These are phyloP conservation scores for Microtus richardsoni DNA, from an alignment of 2,113 vertebrate genomes.

Conservation along the genomic window DNA sequence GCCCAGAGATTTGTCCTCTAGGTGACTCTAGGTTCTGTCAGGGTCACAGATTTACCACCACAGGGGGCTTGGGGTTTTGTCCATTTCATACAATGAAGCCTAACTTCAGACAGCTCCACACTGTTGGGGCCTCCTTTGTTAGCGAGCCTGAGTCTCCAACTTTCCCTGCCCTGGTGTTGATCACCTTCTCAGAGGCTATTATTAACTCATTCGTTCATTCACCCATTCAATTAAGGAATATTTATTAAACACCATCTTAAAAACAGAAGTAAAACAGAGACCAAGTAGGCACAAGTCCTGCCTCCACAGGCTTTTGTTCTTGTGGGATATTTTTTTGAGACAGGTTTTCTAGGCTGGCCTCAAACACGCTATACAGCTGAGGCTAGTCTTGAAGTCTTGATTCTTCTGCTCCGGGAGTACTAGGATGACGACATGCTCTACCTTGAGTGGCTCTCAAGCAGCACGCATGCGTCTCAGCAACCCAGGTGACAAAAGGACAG, in stretches of 20 bases:
- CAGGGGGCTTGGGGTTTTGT: neutral
- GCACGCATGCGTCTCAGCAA: neutral
- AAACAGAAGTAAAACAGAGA: neutral
- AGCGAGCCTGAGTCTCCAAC: neutral
- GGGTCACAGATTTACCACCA: neutral
- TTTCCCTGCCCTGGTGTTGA: neutral
- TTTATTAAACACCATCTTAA: neutral
- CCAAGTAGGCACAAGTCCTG: neutral
- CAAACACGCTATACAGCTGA: neutral
- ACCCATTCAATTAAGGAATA: neutral
- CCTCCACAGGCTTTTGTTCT: neutral
- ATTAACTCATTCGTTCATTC: neutral
- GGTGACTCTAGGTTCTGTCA: neutral
- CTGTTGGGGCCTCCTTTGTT: neutral
- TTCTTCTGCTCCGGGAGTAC: neutral
- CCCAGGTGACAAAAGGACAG: neutral
- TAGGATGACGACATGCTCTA: neutral
- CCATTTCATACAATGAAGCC: neutral
- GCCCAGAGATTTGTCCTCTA: neutral
- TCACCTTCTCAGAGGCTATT: neutral
- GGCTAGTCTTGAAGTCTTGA: neutral
- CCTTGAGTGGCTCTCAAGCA: neutral
- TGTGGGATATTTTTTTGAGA: neutral
- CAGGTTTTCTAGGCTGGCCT: neutral
- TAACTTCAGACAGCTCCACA: neutral